Base-by-base conservation (phyloP, 2,888 invertebrate genomes). In the Ormyrus pomaceus region DNA sequence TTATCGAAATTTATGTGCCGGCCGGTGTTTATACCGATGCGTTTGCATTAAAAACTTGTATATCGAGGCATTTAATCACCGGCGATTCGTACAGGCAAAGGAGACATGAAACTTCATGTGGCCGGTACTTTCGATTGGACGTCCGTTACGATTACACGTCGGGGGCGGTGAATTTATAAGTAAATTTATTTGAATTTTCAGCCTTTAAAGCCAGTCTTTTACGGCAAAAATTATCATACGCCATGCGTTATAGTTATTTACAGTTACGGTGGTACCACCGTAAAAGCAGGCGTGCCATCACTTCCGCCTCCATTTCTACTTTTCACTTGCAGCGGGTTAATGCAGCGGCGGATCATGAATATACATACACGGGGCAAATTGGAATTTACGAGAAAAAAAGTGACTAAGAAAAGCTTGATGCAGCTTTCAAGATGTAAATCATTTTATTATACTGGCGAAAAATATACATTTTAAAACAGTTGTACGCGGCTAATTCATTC, bases 141-240 rank as follows among this genome's bases (percentile, higher is more conserved):
- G 46, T 1, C 48, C 56, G 5, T 46, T 45, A 70, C 50, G 48
- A 59, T 70, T n/a, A 70, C 50, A 45, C 13, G 46, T n/a, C 10
- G 2, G 7, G 66, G 59, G 8, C 50, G 19, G 46, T 56, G 9
- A 46, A n/a, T 62, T 62, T 72, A 62, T 61, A 55, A 65, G 58
- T 11, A 13, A 19, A 50, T 11, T 61, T 66, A 74, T 74, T 61
- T 13, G 46, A 76, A 76, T 76, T 68, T 65, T 46, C 11, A 68
- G 19, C 13, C 11, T 69, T 66, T 53, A 76, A 76, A 76, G 61
- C 59, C 46, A 51, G 45, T 53, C n/a, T 58, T 74, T 76, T 68
- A 68, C 68, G 19, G 68, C 53, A 9, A 53, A 61, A 76, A 76
- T 76, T 68, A 76, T 61, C 75, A 76, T 76, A 68, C 74, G 34